These are phyloP conservation scores for Drosophila birchii DNA, from an alignment of 2,888 invertebrate species.

Conservation along the genomic window DNA sequence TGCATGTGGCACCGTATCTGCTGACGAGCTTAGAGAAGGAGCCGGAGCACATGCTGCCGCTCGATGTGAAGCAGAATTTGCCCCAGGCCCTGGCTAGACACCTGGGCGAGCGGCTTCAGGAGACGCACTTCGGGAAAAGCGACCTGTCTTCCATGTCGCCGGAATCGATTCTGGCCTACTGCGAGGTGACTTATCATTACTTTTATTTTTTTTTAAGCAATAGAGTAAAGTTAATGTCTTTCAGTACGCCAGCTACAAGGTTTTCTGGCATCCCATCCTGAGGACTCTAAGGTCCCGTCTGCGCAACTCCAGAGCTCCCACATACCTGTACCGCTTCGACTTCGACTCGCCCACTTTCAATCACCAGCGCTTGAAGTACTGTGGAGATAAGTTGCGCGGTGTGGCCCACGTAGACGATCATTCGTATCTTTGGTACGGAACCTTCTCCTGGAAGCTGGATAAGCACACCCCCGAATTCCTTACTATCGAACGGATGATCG, in stretches of 20 bases:
- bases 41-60: conserved; percentile 78
- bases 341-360: conserved; percentile 83
- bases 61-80: conserved; percentile 65
- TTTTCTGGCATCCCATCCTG: conserved; percentile 83
- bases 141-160: conserved; percentile 64
- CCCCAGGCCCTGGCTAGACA: conserved; percentile 57
- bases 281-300: conserved; percentile 72
- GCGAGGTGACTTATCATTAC: conserved; percentile 66
- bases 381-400: conserved; percentile 77
- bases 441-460: conserved; percentile 74
- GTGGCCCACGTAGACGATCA: conserved; percentile 83
- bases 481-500: conserved; percentile 82
- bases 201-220: too few species aligned
- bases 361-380: conserved; percentile 79
- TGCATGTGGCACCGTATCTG: conserved; percentile 66
- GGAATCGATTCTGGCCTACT: conserved; percentile 80
- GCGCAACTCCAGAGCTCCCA: conserved; percentile 61
- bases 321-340: conserved; percentile 83
- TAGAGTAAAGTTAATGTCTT: conserved; percentile 19
- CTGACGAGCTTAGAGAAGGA: conserved; percentile 64
- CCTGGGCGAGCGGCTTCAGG: conserved; percentile 59
- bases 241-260: conserved; percentile 81
- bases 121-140: conserved; percentile 67
- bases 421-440: conserved; percentile 83
- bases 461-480: conserved; percentile 77